Evolutionary conservation across 2,888 invertebrate species (phyloP), one percentile per base, ranked within the genome.

Genomic region (Eurois occulta): DNA sequence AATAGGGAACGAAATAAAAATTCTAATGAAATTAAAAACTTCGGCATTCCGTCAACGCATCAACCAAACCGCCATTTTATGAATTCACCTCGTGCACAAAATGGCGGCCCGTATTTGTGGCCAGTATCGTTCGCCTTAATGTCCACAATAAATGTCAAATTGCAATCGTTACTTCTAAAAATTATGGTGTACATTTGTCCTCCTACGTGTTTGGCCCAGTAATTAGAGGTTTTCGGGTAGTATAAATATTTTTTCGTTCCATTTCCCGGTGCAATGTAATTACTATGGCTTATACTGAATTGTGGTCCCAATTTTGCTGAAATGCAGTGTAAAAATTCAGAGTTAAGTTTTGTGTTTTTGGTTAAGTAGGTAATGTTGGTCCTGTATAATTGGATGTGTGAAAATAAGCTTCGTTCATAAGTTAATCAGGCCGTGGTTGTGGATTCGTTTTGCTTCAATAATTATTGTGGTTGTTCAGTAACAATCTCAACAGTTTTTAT

Each of bases 91-190:
- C 93, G 92, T 92, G 93, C 89, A 81, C 94, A 92, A 95, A 94
- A 95, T 94, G 94, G 94, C 93, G 88, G 91, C 81, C 83, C 86
- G 88, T 92, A 90, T 92, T 94, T 93, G 92, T 91, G 93, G 93
- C 90, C 66, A 90, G 90, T 92, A 93, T 94, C 93, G 93, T 92
- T 90, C 91, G 90, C 91, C 91, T 92, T 94, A 95, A 95, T 95
- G 95, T 91, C 86, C 90, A 93, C 93, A 92, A 95, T 95, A 95
- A 95, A 94, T 93, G 95, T 95, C 95, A 95, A 96, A 95, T 93
- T 91, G 94, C 92, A 94, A 95, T 94, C 92, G 95, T 93, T 93
- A 93, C 91, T 93, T 94, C 94, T 94, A 95, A 95, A 95, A 96
- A 95, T 94, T 95, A 95, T 94, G 94, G 93, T 91, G 91, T 91